phyloP scores from a whole-genome alignment of 2,888 invertebrate genomes.

The Chloroclystis v-ata region DNA sequence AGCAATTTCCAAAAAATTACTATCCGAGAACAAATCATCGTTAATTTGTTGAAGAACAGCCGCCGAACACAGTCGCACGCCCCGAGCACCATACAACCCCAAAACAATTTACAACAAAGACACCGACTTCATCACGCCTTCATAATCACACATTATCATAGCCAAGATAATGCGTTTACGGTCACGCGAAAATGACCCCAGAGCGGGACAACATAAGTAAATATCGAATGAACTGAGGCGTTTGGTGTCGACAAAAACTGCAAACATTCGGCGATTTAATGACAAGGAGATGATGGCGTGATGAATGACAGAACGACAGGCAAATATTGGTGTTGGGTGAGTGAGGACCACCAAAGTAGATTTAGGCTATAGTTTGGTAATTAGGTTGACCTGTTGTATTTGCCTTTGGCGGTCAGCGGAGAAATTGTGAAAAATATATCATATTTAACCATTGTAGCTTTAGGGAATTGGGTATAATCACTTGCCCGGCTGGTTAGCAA shows the following conservation, averaged over 20 bases:
- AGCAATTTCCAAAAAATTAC: slow-evolving; percentile 10
- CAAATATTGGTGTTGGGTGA: slow-evolving; percentile 53
- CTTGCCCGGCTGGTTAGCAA: no score
- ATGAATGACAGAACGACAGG: slow-evolving; percentile 38
- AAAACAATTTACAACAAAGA: slow-evolving; percentile 21
- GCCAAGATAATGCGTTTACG: background rate
- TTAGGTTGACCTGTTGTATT: background rate
- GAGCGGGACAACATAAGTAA: background rate
- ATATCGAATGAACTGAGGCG: background rate
- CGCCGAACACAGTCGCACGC: slow-evolving; percentile 45
- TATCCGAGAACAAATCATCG: slow-evolving; percentile 43
- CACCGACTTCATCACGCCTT: slow-evolving; percentile 16
- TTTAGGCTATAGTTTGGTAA: background rate
- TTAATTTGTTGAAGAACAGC: slow-evolving; percentile 57
- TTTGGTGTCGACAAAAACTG: slow-evolving; percentile 8
- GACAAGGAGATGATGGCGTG: slow-evolving; percentile 47
- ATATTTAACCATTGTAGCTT: no score
- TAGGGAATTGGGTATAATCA: no score
- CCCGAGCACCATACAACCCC: slow-evolving; percentile 20
- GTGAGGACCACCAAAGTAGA: slow-evolving; percentile 48
- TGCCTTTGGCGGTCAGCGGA: background rate
- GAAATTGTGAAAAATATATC: no score
- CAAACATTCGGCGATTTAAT: slow-evolving; percentile 49
- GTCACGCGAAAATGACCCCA: slow-evolving; percentile 5
- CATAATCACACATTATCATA: slow-evolving; percentile 11